Percentiles rank a stretch among this genome's conserved stretches.
Evolutionary conservation across 2,888 invertebrate species (phyloP).

Genomic region (Eupeodes latifasciatus): DNA sequence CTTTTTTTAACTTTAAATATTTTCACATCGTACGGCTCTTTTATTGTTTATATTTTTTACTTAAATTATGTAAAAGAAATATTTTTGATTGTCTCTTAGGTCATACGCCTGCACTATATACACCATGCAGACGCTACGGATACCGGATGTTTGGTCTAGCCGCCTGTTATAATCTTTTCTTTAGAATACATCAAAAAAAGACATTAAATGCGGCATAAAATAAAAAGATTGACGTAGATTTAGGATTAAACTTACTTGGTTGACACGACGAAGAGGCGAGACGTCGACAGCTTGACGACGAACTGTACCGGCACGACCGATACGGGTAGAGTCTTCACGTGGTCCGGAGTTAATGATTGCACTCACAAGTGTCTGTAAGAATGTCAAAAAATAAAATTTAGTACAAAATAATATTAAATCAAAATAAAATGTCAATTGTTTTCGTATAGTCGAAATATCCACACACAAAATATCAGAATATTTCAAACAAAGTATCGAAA

Average conservation of each 20-base stretch:
- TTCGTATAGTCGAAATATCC: neutral
- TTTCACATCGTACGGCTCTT: no score
- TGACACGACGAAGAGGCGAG: conserved; percentile 98
- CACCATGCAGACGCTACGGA: conserved; percentile 80
- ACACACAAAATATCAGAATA: neutral
- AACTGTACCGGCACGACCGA: conserved; percentile 99
- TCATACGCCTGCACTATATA: conserved; percentile 79
- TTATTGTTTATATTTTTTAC: no score
- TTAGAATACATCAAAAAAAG: conserved; percentile 52
- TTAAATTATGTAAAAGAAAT: neutral
- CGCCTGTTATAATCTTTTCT: conserved; percentile 77
- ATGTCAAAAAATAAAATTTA: conserved; percentile 5
- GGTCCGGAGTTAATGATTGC: conserved; percentile 99
- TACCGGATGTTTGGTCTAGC: conserved; percentile 78
- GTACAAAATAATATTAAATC: neutral
- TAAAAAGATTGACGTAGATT: no score
- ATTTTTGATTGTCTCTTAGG: conserved; percentile 78
- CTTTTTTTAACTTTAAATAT: no score
- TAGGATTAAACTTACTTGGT: conserved; percentile 87
- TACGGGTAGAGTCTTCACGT: conserved; percentile 99
- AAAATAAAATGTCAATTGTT: conserved; percentile 9
- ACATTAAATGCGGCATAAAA: conserved; percentile 76
- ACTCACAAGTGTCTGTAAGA: conserved; percentile 91
- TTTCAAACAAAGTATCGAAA: conserved; percentile 3
- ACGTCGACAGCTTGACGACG: conserved; percentile 99